Evolutionary conservation across 2,888 invertebrate species (phyloP).

Genomic region (Chrysolina haemoptera): DNA sequence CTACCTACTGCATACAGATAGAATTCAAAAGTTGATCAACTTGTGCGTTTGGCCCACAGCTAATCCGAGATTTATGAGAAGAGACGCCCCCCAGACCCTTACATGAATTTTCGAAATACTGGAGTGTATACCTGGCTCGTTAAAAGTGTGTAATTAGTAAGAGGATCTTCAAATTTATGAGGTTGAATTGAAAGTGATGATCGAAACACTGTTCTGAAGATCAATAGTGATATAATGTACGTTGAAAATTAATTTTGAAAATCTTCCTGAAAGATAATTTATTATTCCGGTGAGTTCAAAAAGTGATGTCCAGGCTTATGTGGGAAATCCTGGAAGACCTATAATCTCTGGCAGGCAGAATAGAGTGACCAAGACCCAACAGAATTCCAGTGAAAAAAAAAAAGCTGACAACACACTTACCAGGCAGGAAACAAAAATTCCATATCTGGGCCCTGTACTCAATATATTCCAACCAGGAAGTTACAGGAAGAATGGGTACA

Average conservation of each 20-base stretch:
- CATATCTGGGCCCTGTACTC: too few relatives aligned
- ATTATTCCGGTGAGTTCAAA: too few relatives aligned
- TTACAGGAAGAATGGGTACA: too few relatives aligned
- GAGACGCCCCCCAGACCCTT: slow-evolving; percentile 32
- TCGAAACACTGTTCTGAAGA: not conserved
- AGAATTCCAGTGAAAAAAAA: too few relatives aligned
- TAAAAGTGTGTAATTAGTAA: slow-evolving; percentile 40
- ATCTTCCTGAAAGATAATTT: not conserved
- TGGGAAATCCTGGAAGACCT: too few relatives aligned
- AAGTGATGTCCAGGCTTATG: too few relatives aligned
- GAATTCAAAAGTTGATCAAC: slow-evolving; percentile 34
- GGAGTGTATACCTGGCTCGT: slow-evolving; percentile 19
- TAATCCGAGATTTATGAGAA: slow-evolving; percentile 31
- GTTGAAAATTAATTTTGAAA: not conserved
- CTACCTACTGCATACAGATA: slow-evolving; percentile 38
- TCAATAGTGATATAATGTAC: not conserved
- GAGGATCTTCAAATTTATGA: slow-evolving; percentile 30
- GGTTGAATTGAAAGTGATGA: slow-evolving; percentile 15
- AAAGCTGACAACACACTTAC: too few relatives aligned
- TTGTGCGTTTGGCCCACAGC: slow-evolving; percentile 34
- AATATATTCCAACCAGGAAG: too few relatives aligned
- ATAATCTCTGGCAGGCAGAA: too few relatives aligned
- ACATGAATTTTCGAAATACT: slow-evolving; percentile 34
- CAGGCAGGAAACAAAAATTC: too few relatives aligned
- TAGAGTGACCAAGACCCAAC: too few relatives aligned